These are phyloP conservation scores for Limnephilus rhombicus DNA, from an alignment of 2,888 invertebrate species.

Conservation along the genomic window DNA sequence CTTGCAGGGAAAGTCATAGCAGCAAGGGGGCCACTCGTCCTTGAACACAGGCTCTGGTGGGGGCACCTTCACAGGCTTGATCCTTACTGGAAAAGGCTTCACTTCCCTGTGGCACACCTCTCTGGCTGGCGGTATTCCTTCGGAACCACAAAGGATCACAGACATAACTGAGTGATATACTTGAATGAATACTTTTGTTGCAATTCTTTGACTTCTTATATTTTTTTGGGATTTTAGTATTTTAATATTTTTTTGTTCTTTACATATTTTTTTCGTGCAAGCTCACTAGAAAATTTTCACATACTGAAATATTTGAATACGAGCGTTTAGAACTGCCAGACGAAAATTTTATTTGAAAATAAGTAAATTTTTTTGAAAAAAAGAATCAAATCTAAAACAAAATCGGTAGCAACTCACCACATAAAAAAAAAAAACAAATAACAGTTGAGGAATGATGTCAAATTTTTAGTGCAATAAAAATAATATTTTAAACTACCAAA, in stretches of 20 bases:
- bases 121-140: constrained; percentile 31
- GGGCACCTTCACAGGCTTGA: constrained; percentile 16
- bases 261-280: not conserved
- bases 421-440: not conserved
- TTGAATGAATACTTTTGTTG: not conserved
- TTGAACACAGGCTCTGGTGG: not conserved
- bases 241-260: not conserved
- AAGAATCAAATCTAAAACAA: not conserved
- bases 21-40: constrained; percentile 68
- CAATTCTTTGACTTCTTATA: not conserved
- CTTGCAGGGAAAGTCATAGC: constrained; percentile 76
- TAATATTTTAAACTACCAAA: not conserved
- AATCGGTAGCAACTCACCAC: not conserved
- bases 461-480: not conserved
- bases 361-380: not conserved
- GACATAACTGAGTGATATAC: constrained; percentile 13
- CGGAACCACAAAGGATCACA: constrained; percentile 45
- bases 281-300: not conserved
- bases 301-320: not conserved
- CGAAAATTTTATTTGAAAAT: not conserved
- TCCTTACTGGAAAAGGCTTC: constrained; percentile 27
- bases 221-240: not conserved
- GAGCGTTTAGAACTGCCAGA: not conserved
- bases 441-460: not conserved
- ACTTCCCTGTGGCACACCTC: constrained; percentile 24